Conservation (phyloP, 2,888 invertebrate species). For the Tetropium fuscum region DNA sequence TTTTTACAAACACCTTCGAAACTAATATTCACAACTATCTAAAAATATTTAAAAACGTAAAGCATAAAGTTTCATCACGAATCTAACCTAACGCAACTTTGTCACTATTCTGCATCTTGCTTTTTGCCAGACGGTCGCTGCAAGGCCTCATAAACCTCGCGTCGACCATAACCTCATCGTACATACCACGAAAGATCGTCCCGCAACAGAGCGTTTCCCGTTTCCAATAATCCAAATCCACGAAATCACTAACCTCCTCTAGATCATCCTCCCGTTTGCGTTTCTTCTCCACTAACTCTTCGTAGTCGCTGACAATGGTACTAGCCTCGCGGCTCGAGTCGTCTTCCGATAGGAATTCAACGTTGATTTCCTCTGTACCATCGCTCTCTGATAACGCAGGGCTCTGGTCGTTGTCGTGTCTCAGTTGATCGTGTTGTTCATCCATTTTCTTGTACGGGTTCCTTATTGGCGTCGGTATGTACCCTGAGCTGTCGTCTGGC, state of each 20-base stretch:
- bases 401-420: conserved; percentile 58
- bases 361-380: conserved; percentile 58
- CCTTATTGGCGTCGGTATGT: neutral
- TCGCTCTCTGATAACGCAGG: conserved; percentile 59
- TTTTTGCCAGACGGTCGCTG: conserved; percentile 62
- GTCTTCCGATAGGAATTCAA: conserved; percentile 65
- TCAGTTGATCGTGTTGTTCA: neutral
- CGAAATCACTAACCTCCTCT: conserved; percentile 68
- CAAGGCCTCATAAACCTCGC: conserved; percentile 73
- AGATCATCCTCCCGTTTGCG: conserved; percentile 58
- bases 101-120: conserved; percentile 40
- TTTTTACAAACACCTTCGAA: too few species aligned
- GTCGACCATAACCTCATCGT: conserved; percentile 76
- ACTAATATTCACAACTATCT: too few species aligned
- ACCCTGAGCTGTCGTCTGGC: neutral
- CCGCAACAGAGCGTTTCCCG: conserved; percentile 79
- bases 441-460: neutral
- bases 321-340: conserved; percentile 66
- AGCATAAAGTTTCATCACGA: neutral
- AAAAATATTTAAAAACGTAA: too few species aligned
- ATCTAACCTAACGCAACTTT: neutral
- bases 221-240: conserved; percentile 77
- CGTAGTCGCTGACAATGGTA: conserved; percentile 67
- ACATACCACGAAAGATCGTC: conserved; percentile 74
- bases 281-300: conserved; percentile 54